phyloP scores from a whole-genome alignment of 2,113 vertebrate species.

The Microcebus griseorufus region DNA sequence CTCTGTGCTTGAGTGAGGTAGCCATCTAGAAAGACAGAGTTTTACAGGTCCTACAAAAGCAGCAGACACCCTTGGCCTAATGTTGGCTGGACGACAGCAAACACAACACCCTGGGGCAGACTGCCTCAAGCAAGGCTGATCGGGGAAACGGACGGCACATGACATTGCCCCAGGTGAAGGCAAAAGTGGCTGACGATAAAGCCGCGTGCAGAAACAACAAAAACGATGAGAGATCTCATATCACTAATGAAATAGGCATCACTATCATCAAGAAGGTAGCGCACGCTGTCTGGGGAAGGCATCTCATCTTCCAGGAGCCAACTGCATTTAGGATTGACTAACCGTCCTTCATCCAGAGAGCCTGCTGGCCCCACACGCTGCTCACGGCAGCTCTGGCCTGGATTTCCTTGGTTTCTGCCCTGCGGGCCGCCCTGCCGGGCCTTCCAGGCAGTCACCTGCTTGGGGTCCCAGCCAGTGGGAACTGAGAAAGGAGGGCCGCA shows the following conservation, averaged over 20 bases:
- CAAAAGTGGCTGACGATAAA: not conserved
- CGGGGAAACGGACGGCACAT: conserved; percentile 55
- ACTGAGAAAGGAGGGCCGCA: no score
- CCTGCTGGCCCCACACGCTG: no score
- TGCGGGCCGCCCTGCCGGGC: no score
- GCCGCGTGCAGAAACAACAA: conserved; percentile 58
- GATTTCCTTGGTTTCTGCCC: no score
- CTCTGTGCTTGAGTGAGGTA: not conserved
- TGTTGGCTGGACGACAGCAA: not conserved
- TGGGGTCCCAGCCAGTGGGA: no score
- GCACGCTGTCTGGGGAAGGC: not conserved
- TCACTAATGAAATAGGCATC: conserved; percentile 58
- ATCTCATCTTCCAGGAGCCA: no score
- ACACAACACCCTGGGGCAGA: not conserved
- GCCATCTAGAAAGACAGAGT: not conserved
- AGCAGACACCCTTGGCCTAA: not conserved
- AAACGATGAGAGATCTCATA: conserved; percentile 41
- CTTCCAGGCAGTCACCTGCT: no score
- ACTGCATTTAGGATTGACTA: no score
- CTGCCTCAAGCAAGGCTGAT: conserved; percentile 42
- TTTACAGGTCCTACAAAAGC: not conserved
- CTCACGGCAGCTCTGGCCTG: no score
- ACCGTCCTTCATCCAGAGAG: no score
- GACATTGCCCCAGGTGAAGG: not conserved
- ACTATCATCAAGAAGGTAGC: conserved; percentile 20